Evolutionary conservation across 2,113 vertebrate genomes (phyloP).

Genomic region (Pachycephala philippinensis): DNA sequence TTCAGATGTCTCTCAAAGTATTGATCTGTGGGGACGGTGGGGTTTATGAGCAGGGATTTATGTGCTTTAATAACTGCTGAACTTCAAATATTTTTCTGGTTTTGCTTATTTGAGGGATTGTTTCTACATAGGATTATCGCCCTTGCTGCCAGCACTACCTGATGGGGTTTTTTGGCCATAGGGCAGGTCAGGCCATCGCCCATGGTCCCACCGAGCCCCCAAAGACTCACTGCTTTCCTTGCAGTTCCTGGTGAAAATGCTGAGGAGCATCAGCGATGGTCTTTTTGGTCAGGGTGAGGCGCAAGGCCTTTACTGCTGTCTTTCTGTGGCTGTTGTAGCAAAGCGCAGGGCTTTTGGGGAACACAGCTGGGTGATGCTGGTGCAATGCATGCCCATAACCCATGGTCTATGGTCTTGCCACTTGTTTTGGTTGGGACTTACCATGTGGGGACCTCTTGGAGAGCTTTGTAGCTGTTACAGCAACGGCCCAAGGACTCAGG

Average conservation of each 20-base stretch:
- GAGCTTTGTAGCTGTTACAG: not conserved
- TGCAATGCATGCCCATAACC: not conserved
- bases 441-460: rapidly evolving
- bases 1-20: not conserved
- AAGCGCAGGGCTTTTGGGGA: not conserved
- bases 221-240: not conserved
- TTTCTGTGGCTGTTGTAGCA: not conserved
- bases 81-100: not conserved
- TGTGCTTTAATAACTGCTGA: not conserved
- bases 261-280: not conserved
- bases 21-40: not conserved
- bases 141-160: not conserved
- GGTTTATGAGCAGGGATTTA: not conserved
- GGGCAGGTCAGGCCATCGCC: not conserved
- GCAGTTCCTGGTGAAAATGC: not conserved
- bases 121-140: rapidly evolving
- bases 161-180: not conserved
- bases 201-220: rapidly evolving
- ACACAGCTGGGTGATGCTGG: not conserved
- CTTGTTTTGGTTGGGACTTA: not conserved
- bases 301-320: not conserved
- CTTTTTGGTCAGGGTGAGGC: not conserved
- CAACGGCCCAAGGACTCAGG: rapidly evolving
- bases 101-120: not conserved
- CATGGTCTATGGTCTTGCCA: rapidly evolving